phyloP scores from a whole-genome alignment of 2,797 vertebrate species.

The Manis crassicaudata region DNA sequence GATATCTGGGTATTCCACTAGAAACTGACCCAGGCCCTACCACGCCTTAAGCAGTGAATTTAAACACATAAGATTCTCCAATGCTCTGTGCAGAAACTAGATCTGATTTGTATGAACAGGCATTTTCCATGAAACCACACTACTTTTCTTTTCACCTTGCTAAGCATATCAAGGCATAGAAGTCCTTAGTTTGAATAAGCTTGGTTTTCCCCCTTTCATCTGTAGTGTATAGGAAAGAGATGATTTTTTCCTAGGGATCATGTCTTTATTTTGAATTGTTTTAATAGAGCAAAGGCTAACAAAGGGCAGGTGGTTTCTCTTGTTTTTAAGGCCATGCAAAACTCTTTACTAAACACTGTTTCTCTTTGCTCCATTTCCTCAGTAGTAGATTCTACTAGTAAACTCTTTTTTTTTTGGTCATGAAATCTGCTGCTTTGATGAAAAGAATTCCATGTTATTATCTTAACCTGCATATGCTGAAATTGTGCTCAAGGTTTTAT shows the following conservation, averaged over 20 bases:
- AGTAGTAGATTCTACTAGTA: slow-evolving; percentile 51
- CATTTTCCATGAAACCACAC: background rate
- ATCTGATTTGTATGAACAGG: background rate
- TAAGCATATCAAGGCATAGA: background rate
- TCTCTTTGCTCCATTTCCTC: background rate
- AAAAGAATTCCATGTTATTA: slow-evolving; percentile 25
- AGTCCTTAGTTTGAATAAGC: background rate
- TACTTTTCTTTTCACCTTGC: slow-evolving; percentile 2
- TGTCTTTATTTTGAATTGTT: slow-evolving; percentile 15
- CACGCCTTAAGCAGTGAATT: background rate
- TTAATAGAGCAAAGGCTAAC: slow-evolving; percentile 45
- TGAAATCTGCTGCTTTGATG: background rate
- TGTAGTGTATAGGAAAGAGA: slow-evolving; percentile 24
- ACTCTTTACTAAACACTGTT: slow-evolving; percentile 18
- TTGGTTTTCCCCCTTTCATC: background rate
- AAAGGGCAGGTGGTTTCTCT: slow-evolving; percentile 40
- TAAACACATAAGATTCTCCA: background rate
- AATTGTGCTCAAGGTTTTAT: slow-evolving; percentile 20
- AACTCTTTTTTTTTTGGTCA: slow-evolving; percentile 44
- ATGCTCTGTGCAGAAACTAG: background rate
- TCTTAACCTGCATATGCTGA: slow-evolving; percentile 28
- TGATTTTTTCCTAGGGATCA: background rate
- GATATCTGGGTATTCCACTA: background rate
- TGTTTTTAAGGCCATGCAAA: slow-evolving; percentile 45
- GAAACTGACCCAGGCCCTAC: background rate